phyloP scores from a whole-genome alignment of 2,888 invertebrate species.

The Ptychoptera albimana region DNA sequence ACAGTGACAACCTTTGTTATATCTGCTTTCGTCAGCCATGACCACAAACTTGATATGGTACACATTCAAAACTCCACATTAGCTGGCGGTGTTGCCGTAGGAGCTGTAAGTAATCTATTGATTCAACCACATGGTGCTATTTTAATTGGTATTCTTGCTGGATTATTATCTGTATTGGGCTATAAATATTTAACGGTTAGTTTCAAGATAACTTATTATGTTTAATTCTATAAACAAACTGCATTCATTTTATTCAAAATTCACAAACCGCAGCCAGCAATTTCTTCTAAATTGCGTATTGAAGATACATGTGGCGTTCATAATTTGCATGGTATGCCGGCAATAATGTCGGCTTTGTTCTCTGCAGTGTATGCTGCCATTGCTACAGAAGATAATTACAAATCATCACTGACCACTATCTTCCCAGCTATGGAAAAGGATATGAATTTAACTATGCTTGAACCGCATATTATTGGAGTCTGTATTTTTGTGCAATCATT shows the following conservation, averaged over 20 bases:
- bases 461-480: background rate
- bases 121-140: constrained; percentile 71
- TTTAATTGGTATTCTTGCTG: constrained; percentile 62
- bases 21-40: constrained; percentile 57
- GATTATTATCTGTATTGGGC: constrained; percentile 62
- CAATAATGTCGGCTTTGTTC: constrained; percentile 65
- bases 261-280: constrained; percentile 19
- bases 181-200: constrained; percentile 60
- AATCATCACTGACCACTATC: constrained; percentile 35
- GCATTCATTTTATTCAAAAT: constrained; percentile 1
- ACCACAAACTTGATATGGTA: constrained; percentile 75
- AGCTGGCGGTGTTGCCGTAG: constrained; percentile 86
- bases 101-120: constrained; percentile 69
- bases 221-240: constrained; percentile 1
- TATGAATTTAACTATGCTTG: constrained; percentile 17
- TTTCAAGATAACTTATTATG: constrained; percentile 8
- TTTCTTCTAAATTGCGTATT: constrained; percentile 22
- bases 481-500: background rate
- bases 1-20: constrained; percentile 65
- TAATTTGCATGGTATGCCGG: constrained; percentile 94
- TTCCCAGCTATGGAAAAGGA: constrained; percentile 43
- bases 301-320: constrained; percentile 69
- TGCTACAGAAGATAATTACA: constrained; percentile 50
- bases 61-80: constrained; percentile 89
- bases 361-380: constrained; percentile 59